Base-by-base conservation (phyloP, 2,797 vertebrate species). In the Pantherophis alleghaniensis region DNA sequence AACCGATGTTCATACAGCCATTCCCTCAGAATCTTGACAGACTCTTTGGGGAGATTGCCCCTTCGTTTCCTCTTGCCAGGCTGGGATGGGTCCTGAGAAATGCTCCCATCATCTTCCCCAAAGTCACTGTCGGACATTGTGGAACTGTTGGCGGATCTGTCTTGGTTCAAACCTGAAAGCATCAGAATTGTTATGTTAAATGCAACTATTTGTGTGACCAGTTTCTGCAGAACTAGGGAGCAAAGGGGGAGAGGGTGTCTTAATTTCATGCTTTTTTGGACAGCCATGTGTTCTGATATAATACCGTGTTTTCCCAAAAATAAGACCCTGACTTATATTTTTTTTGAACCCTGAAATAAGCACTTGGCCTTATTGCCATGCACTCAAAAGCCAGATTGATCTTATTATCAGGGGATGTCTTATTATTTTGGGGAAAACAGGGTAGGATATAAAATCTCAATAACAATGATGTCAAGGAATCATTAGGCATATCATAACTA, bases 1-100 rank as follows among this genome's bases (percentile, higher is more conserved):
- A 99, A 99, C 93, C 99, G 98, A 93, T 99, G 99, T 93, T 99
- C 98, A 1, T 99, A 99, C 79, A 99, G 97, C 99, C 99, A 99
- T 97, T 98, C 98, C n/a, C 98, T 98, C 22, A 99, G 98, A 94
- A 99, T 98, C 97, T 99, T 98, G 95, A 99, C 99, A 0, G 99
- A 98, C 96, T 99, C 99, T 96, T 99, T 99, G 42, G 99, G 99
- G 87, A 99, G 98, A 95, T 99, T 99, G 92, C 99, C 99, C 42
- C 99, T 98, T 92, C 99, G 98, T 95, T 99, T 99, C 89, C 98
- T 98, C 97, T 99, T 99, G 94, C 96, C 97, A 0, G 97, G 93
- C 92, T 97, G 97, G 9, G 96, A 97, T 94, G 98, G 97, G 95
- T 99, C 98, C 14, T 98, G 97, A 5, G 98, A 98, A 55, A 97